phyloP scores from a whole-genome alignment of 2,797 vertebrate species.

The Centropyge bicolor region DNA sequence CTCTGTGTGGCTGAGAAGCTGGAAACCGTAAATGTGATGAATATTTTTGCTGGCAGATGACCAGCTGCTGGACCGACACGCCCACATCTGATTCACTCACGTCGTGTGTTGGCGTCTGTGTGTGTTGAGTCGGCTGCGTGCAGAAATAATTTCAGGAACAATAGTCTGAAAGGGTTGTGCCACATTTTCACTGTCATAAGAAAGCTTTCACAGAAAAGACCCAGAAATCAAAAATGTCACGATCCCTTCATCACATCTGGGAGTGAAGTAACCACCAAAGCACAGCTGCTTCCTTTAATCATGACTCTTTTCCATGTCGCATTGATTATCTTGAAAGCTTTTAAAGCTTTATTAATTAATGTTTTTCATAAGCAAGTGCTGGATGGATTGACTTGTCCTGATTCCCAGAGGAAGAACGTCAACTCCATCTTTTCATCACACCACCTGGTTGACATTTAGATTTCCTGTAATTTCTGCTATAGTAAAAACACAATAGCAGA shows the following conservation, averaged over 20 bases:
- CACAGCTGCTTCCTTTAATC: conserved; percentile 20
- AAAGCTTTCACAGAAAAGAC: neutral
- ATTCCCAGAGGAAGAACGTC: neutral
- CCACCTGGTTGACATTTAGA: neutral
- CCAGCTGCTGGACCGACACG: conserved; percentile 33
- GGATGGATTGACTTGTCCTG: neutral
- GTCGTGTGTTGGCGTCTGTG: neutral
- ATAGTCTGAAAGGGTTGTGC: neutral
- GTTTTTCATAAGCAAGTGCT: neutral
- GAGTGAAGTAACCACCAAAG: no score
- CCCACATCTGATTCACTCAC: conserved; percentile 18
- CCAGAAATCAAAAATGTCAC: conserved; percentile 3
- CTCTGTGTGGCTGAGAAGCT: neutral
- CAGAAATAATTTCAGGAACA: conserved; percentile 9
- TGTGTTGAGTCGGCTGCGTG: neutral
- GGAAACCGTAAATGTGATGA: conserved; percentile 35
- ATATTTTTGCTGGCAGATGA: conserved; percentile 42
- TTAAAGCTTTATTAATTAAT: conserved; percentile 11
- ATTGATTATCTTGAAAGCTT: neutral
- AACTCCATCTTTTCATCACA: neutral
- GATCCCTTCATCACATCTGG: no score
- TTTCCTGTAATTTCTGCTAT: neutral
- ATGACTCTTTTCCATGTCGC: neutral
- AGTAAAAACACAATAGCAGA: no score
- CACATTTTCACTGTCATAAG: conserved; percentile 5